Percentiles rank a stretch among this genome's conserved stretches.
Evolutionary conservation across 2,113 vertebrate species (phyloP).

Genomic region (Boulengeromyrus knoepffleri): DNA sequence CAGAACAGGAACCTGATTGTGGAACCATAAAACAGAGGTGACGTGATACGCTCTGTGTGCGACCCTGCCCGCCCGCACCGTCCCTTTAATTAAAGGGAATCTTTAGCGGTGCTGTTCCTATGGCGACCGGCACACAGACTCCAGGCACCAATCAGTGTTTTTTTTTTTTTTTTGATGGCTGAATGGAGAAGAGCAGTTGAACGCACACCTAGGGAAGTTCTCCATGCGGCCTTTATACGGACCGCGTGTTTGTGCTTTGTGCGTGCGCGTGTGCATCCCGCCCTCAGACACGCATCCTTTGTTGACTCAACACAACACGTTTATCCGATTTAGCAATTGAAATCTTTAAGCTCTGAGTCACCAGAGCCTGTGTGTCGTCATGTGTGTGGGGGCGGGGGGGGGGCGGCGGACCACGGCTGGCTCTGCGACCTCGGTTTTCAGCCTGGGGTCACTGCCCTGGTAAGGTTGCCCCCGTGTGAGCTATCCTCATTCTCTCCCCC

Average conservation of each 20-base stretch:
- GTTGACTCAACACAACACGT: not conserved
- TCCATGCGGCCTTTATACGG: not conserved
- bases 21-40: not conserved
- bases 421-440: not conserved
- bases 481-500: not conserved
- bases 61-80: not conserved
- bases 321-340: not conserved
- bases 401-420: not conserved
- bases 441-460: not conserved
- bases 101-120: slow-evolving; percentile 13
- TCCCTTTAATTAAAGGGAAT: slow-evolving; percentile 2
- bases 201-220: not conserved
- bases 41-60: not conserved
- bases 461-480: not conserved
- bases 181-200: not conserved
- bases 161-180: not conserved
- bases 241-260: not conserved
- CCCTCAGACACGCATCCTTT: not conserved
- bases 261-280: not conserved
- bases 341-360: not conserved
- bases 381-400: not conserved
- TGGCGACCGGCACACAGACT: slow-evolving; percentile 8
- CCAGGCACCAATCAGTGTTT: not conserved
- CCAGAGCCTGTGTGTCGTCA: not conserved
- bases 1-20: slow-evolving; percentile 8